These are phyloP conservation scores for Merluccius polli DNA, from an alignment of 2,797 vertebrate species.

Conservation along the genomic window DNA sequence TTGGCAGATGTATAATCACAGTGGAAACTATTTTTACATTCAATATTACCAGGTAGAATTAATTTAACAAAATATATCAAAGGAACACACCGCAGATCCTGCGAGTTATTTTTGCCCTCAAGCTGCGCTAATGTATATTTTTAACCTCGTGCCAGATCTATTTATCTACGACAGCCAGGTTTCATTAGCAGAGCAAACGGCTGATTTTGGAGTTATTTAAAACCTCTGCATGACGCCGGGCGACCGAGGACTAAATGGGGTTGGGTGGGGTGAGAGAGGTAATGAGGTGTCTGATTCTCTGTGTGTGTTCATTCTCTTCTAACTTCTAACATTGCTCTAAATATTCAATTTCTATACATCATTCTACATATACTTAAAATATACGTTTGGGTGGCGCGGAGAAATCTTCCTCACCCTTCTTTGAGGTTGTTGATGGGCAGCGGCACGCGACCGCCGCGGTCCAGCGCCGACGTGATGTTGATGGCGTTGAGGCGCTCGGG, in stretches of 20 bases:
- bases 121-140: background rate
- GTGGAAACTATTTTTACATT: background rate
- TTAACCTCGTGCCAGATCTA: slow-evolving; percentile 2
- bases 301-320: background rate
- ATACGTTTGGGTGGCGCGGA: background rate
- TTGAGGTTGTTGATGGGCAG: slow-evolving; percentile 98
- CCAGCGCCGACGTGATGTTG: slow-evolving; percentile 95
- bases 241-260: slow-evolving; percentile 17
- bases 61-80: background rate
- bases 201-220: slow-evolving; percentile 9
- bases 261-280: slow-evolving; percentile 16
- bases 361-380: background rate
- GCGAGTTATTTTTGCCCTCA: background rate
- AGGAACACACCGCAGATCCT: background rate
- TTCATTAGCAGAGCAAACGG: background rate
- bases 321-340: background rate
- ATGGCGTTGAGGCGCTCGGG: slow-evolving; percentile 94
- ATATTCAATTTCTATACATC: background rate
- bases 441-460: slow-evolving; percentile 91
- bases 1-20: background rate
- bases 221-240: slow-evolving; percentile 27
- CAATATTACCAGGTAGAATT: background rate
- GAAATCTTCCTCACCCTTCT: slow-evolving; percentile 83
- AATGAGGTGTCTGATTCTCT: background rate
- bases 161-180: slow-evolving; percentile 1